phyloP scores from a whole-genome alignment of 2,113 vertebrate genomes.

The Piaya cayana region DNA sequence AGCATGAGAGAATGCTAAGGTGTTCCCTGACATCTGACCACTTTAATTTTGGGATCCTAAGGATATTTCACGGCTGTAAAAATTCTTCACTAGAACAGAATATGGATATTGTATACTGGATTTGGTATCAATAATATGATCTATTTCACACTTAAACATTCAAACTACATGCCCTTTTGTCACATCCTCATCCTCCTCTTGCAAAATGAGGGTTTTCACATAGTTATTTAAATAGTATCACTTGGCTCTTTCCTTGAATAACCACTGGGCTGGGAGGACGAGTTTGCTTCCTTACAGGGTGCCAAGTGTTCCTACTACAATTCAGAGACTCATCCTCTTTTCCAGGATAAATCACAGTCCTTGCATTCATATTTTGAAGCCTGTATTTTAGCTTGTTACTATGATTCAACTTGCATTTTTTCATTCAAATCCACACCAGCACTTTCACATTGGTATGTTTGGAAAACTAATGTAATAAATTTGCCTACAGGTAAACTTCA shows the following conservation, averaged over 20 bases:
- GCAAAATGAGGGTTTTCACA: not conserved
- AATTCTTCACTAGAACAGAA: not conserved
- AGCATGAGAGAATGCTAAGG: not conserved
- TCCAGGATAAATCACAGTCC: conserved; percentile 1
- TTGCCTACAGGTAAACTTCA: not conserved
- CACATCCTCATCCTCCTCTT: not conserved
- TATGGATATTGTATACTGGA: rapidly evolving
- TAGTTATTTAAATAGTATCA: not conserved
- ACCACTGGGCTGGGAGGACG: not conserved
- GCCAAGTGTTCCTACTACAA: not conserved
- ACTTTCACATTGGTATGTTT: rapidly evolving
- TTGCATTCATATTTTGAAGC: not conserved
- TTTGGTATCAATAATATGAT: not conserved
- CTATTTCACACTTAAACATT: not conserved
- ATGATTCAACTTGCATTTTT: not conserved
- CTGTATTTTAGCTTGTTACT: not conserved
- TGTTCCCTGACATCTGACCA: not conserved
- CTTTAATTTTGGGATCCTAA: not conserved
- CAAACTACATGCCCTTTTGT: not conserved
- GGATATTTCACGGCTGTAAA: not conserved
- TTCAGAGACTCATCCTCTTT: not conserved
- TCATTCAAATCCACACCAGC: not conserved
- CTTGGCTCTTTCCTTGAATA: not conserved
- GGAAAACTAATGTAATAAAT: not conserved
- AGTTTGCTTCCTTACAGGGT: not conserved